phyloP scores from a whole-genome alignment of 1,140 invertebrate species.

The Bombus huntii region DNA sequence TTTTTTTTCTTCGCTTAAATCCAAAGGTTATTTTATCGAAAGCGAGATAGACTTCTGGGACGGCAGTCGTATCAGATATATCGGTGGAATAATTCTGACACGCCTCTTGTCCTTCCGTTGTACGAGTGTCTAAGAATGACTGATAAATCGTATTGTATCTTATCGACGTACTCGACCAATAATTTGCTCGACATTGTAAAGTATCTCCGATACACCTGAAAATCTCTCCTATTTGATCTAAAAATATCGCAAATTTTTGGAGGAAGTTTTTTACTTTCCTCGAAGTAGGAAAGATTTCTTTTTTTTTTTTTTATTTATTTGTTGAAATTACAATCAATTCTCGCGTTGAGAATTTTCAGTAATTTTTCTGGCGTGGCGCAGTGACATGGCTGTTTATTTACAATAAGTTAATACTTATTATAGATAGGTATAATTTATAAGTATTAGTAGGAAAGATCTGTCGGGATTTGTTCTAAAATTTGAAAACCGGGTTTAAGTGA shows the following conservation, averaged over 20 bases:
- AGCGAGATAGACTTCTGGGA: background rate
- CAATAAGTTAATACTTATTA: too few relatives aligned
- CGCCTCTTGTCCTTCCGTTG: background rate
- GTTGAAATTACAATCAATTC: too few relatives aligned
- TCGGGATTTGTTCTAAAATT: too few relatives aligned
- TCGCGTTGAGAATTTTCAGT: too few relatives aligned
- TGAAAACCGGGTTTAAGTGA: too few relatives aligned
- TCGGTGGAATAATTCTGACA: slow-evolving; percentile 9
- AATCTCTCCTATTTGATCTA: background rate
- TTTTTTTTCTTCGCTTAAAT: too few relatives aligned
- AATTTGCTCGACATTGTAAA: background rate
- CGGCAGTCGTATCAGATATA: background rate
- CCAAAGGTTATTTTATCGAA: background rate
- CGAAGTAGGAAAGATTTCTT: background rate
- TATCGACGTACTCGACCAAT: background rate
- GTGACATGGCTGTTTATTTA: too few relatives aligned
- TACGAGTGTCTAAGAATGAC: too few relatives aligned
- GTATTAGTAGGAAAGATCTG: background rate
- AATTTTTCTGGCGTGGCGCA: too few relatives aligned
- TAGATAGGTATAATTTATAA: too few relatives aligned
- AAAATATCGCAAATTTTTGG: background rate
- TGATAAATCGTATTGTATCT: slow-evolving; percentile 15
- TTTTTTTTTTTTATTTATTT: too few relatives aligned
- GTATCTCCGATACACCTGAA: background rate
- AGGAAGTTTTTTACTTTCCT: rapidly evolving